Evolutionary conservation across 2,888 invertebrate species (phyloP), one percentile per base, ranked within the genome.

Genomic region (Nomada flava): DNA sequence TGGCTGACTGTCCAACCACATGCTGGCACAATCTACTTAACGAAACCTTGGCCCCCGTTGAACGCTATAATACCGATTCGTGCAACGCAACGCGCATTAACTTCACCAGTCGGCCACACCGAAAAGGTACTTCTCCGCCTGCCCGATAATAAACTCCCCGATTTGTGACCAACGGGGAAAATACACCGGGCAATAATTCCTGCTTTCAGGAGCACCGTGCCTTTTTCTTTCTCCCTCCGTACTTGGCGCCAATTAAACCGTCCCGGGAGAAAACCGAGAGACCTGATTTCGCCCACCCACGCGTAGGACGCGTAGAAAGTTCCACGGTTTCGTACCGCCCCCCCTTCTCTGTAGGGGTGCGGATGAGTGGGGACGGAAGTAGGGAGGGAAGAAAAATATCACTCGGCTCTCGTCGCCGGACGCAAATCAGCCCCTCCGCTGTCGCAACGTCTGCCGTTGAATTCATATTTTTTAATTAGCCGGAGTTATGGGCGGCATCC

Each of bases 381-480:
- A n/a, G 9, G 42, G 36, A 10, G 18, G 47, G 11, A 36, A 15
- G 68, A 73, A 72, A 76, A 79, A 76, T 76, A 79, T 69, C 69
- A 47, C 59, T 29, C 57, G 42, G 60, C 62, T 73, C 57, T 53
- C 79, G 64, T 69, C 63, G 64, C 18, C 55, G 70, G 64, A 76
- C 80, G 83, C 82, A 79, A 87, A 85, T 80, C 79, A 87, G 78
- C 73, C 77, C 76, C 72, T 23, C 57, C 23, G 65, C 82, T 77
- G 73, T 84, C 71, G 71, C 69, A 78, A 85, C 68, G 44, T 44
- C 52, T 29, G 60, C 69, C 68, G 62, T 76, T 79, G 73, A 84
- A 84, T 87, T 71, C 67, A 82, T 84, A 87, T 84, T 88, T 89
- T 89, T 89, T 88, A 88, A 89, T 89, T 89, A 88, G 80, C 80